Base-by-base conservation (phyloP, 2,888 invertebrate species). In the Drosophila pullipes region DNA sequence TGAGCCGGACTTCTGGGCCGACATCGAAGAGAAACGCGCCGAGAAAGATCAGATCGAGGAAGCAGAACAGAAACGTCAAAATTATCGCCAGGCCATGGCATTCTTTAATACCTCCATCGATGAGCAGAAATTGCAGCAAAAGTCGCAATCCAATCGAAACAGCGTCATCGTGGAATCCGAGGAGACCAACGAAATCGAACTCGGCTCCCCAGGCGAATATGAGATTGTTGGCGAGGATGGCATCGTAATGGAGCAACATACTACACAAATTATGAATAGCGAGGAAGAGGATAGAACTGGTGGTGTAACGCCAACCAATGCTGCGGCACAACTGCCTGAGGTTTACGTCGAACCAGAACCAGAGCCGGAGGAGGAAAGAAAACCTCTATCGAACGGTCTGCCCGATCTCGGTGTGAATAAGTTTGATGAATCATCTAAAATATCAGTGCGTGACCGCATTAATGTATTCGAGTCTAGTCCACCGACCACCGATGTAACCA, bases 71-170 rank as follows among this genome's bases (percentile, higher is more conserved):
- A 91, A 92, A 10, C 89, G 93, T 1, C 92, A 82, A 13, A 93
- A 93, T 61, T 93, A 93, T 72, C 91, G 91, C 25, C 92, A 92
- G 52, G 93, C 93, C 4, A 92, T 93, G 93, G 93, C 93, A 0
- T 93, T 93, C 78, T 93, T 93, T 58, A 92, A 81, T 39, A 92
- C 90, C 4, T 92, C 92, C 6, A 78, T 93, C 4, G 93, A 90
- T 70, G 92, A 92, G 5, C 90, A 91, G 22, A 92, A 92, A 47
- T 80, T 89, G 11, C 68, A 52, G 16, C 74, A 79, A 33, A 78
- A 59, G 18, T 4, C 22, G 22, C 66, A 66, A 11, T 25, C 68
- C 28, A 78, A 81, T 60, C 74, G 90, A 5, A 63, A 39, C 49
- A 90, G 83, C 13, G 69, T 58, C 6, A 78, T 89, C 4, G 67